These are phyloP conservation scores for Acanthopleura granulata DNA, from an alignment of 2,888 invertebrate genomes.

Conservation along the genomic window DNA sequence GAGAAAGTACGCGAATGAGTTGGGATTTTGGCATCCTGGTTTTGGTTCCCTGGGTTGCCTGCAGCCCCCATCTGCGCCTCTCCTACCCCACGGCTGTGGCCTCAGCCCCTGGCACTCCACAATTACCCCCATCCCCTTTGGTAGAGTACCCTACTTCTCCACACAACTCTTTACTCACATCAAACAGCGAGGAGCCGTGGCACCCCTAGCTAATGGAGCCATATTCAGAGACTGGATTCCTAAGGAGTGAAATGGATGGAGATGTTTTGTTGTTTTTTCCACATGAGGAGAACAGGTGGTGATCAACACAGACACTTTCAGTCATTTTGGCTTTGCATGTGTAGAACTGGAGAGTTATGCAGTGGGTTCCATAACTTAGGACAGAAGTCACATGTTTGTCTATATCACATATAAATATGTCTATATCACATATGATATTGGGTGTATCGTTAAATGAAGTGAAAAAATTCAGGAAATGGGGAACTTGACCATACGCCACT, in stretches of 20 bases:
- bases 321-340: too few species aligned
- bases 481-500: too few species aligned
- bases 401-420: too few species aligned
- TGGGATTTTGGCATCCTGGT: conserved; percentile 13
- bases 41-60: background rate
- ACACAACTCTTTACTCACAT: background rate
- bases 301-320: too few species aligned
- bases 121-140: background rate
- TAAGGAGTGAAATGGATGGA: background rate
- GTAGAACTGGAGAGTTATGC: too few species aligned
- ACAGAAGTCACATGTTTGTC: too few species aligned
- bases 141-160: background rate
- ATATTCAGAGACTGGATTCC: conserved; percentile 6
- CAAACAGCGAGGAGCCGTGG: background rate
- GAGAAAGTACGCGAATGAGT: conserved; percentile 15
- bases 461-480: too few species aligned
- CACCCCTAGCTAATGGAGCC: background rate
- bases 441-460: too few species aligned
- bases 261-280: too few species aligned
- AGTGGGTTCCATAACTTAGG: too few species aligned
- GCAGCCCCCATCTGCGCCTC: background rate
- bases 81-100: background rate
- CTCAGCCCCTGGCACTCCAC: background rate
- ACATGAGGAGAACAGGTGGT: too few species aligned
- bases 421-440: too few species aligned